Evolutionary conservation across 2,797 vertebrate species (phyloP).

Genomic region (Serranus cabrilla): DNA sequence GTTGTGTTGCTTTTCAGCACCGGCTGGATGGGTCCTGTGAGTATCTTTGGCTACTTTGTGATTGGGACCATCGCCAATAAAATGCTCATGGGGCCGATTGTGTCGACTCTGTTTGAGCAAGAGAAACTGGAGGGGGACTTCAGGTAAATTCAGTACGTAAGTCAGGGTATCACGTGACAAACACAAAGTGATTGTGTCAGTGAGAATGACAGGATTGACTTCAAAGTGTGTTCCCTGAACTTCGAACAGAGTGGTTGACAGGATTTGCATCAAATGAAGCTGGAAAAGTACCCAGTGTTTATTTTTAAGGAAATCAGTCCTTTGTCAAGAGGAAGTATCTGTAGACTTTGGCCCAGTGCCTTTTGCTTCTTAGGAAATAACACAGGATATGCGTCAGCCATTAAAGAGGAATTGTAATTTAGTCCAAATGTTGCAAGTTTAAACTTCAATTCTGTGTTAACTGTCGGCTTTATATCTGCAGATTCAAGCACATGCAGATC

Average conservation of each 20-base stretch:
- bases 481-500: slow-evolving; percentile 99
- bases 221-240: not conserved
- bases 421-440: not conserved
- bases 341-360: slow-evolving; percentile 31
- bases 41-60: slow-evolving; percentile 95
- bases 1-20: slow-evolving; percentile 84
- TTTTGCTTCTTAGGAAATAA: slow-evolving; percentile 36
- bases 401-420: slow-evolving; percentile 11
- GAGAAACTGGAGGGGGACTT: slow-evolving; percentile 98
- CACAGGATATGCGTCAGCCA: slow-evolving; percentile 49
- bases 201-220: slow-evolving; percentile 9
- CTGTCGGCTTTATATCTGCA: slow-evolving; percentile 66
- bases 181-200: not conserved
- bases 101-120: slow-evolving; percentile 93
- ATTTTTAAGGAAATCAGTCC: slow-evolving; percentile 6
- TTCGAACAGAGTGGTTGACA: not conserved
- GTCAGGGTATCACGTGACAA: not conserved
- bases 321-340: slow-evolving; percentile 62
- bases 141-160: slow-evolving; percentile 82
- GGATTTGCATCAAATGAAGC: not conserved
- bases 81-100: slow-evolving; percentile 94
- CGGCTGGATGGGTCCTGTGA: slow-evolving; percentile 94
- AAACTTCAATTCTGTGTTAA: not conserved
- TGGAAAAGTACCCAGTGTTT: not conserved
- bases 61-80: slow-evolving; percentile 93